Evolutionary conservation across 2,113 vertebrate species (phyloP), one percentile per base, ranked within the genome.

Genomic region (Hemiscyllium ocellatum): DNA sequence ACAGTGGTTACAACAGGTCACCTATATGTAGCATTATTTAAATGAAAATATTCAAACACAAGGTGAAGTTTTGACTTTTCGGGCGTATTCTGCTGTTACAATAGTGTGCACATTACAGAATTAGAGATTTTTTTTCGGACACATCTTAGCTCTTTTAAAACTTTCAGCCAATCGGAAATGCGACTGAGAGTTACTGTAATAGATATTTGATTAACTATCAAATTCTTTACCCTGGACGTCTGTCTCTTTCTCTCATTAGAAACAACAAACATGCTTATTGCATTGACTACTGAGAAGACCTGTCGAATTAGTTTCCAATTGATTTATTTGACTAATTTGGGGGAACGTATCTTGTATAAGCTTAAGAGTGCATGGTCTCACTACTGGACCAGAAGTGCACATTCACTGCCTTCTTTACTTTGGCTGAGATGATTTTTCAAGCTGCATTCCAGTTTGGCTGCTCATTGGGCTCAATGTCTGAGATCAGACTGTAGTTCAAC

Each of bases 341-440:
- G 42, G 5, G 5, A 94, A 69, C 12, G 12, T 94, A 47, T 19
- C 65, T 94, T 42, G 42, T 4, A 69, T 69, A 69, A 66, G 68
- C 65, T 94, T 66, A 69, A 33, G 33, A 37, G 17, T 69, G 17
- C n/a, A 68, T 68, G 33, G 19, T 47, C 68, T 94, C 65, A 94
- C 65, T 37, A 94, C 13, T 61, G 50, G 10, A 56, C n/a, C 61
- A 37, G 42, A 42, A 42, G 66, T 47, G 37, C 68, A 47, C n/a
- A 15, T 47, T 95, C 22, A 22, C 8, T 68, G 61, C 68, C 93
- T 72, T 72, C 68, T 50, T 95, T 69, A 72, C 42, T 50, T 70
- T 95, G 42, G 68, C 68, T 95, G 65, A 29, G n/a, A 12, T 95
- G 68, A 50, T 95, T 95, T 72, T 95, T 37, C 68, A 72, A 95